Evolutionary conservation across 2,888 invertebrate species (phyloP), one percentile per base, ranked within the genome.

Genomic region (Nycteola revayana): DNA sequence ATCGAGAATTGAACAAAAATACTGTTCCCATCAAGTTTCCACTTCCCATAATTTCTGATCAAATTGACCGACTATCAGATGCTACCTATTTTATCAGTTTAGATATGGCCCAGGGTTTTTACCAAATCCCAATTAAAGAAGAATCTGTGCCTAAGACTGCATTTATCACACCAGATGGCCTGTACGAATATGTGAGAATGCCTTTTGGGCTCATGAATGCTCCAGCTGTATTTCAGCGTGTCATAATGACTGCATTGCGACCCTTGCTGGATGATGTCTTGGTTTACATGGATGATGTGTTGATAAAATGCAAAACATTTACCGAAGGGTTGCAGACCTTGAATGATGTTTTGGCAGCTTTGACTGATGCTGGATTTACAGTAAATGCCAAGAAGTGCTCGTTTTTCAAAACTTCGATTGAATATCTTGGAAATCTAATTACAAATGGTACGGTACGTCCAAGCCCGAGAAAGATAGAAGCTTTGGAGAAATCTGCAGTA

Each of bases 211-310:
- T n/a, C n/a, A n/a, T n/a, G n/a, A n/a, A n/a, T n/a, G n/a, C n/a
- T n/a, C n/a, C n/a, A n/a, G n/a, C n/a, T n/a, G n/a, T n/a, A n/a
- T n/a, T n/a, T n/a, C n/a, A n/a, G 29, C 26, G 2, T 27, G 32
- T 5, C 20, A 36, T 32, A 10, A 36, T 23, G 9, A 23, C 4
- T 6, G 31, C 31, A 6, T 8, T 36, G 8, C 4, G 10, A 7
- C 9, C 17, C 7, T 7, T 25, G 5, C 10, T 11, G 7, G 10
- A 14, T 10, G n/a, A 9, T 18, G 18, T 18, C 2, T 3, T 30
- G 20, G 25, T 31, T 0, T 36, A 36, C 7, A 26, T 31, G 9
- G 36, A 36, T 31, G 36, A 36, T 17, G 23, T 36, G 2, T 9
- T 36, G 1, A 17, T 9, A 5, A 25, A 25, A 26, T 26, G 30